A percentile compares a stretch with the other conserved stretches of the same genome.
phyloP scores from a whole-genome alignment of 2,888 invertebrate genomes.

The Drosophila fulvimacula region DNA sequence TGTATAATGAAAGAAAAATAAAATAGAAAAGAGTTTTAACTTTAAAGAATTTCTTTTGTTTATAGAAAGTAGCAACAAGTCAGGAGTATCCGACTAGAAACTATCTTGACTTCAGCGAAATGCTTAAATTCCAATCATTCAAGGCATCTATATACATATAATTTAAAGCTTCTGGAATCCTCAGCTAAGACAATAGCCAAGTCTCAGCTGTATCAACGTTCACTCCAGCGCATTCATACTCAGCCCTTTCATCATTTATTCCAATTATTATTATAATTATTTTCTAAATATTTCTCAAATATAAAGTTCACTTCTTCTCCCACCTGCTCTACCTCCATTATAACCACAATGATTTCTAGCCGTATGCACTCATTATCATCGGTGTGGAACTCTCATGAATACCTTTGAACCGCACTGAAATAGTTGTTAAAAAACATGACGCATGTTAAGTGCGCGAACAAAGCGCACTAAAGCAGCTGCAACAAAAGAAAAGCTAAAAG shows the following conservation, averaged over 20 bases:
- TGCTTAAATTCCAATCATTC: too few species aligned
- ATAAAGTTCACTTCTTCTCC: not conserved
- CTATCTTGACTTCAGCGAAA: too few species aligned
- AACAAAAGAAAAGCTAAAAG: conserved; percentile 22
- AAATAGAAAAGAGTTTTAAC: too few species aligned
- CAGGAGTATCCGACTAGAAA: too few species aligned
- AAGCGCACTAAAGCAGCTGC: conserved; percentile 20
- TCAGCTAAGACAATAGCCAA: not conserved
- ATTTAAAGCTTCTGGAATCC: not conserved
- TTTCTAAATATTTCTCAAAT: not conserved
- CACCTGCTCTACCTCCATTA: not conserved
- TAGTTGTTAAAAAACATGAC: conserved; percentile 53
- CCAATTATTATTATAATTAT: not conserved
- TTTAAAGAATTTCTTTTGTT: not conserved
- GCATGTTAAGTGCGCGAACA: conserved; percentile 34
- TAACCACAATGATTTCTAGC: conserved; percentile 7
- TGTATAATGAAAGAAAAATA: too few species aligned
- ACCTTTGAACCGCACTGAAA: conserved; percentile 38
- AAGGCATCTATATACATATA: too few species aligned
- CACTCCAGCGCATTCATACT: not conserved
- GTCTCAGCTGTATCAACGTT: not conserved
- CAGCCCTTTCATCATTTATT: not conserved
- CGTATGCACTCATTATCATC: conserved; percentile 35
- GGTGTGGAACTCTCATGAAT: conserved; percentile 35
- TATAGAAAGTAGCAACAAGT: too few species aligned